Conservation (phyloP, 2,888 invertebrate genomes). For the Uropetala carovei region DNA sequence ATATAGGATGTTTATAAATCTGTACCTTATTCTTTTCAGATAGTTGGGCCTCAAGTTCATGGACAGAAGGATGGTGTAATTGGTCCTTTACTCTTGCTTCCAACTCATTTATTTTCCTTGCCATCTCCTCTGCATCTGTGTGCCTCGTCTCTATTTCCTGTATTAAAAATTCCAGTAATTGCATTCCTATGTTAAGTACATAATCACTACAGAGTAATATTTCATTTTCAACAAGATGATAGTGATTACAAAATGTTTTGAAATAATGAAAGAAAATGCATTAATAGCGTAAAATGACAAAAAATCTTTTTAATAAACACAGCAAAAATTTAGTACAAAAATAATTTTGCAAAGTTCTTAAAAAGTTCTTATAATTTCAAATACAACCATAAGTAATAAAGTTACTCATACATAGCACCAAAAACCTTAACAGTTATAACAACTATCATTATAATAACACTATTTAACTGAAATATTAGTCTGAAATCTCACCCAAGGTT, state of each 20-base stretch:
- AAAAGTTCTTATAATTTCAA: background rate
- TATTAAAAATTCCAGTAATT: background rate
- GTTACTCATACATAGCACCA: background rate
- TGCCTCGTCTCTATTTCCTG: conserved; percentile 31
- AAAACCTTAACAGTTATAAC: background rate
- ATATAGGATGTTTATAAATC: background rate
- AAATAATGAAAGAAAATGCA: background rate
- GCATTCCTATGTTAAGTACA: background rate
- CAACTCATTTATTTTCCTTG: conserved; percentile 13
- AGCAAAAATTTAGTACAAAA: background rate
- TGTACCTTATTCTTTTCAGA: conserved; percentile 81
- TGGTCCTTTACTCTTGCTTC: conserved; percentile 46
- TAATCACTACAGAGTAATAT: too few species aligned
- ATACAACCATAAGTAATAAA: background rate
- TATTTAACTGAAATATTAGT: too few species aligned
- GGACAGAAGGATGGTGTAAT: conserved; percentile 73
- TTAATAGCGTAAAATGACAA: background rate
- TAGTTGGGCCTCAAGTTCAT: conserved; percentile 80
- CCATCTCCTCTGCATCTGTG: conserved; percentile 33
- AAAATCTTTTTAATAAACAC: background rate
- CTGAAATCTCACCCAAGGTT: background rate
- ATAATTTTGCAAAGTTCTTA: background rate
- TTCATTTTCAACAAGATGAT: too few species aligned
- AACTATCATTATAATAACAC: background rate
- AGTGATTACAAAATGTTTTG: too few species aligned